These are phyloP conservation scores for Procapra przewalskii DNA, from an alignment of 2,113 vertebrate genomes.

Conservation along the genomic window DNA sequence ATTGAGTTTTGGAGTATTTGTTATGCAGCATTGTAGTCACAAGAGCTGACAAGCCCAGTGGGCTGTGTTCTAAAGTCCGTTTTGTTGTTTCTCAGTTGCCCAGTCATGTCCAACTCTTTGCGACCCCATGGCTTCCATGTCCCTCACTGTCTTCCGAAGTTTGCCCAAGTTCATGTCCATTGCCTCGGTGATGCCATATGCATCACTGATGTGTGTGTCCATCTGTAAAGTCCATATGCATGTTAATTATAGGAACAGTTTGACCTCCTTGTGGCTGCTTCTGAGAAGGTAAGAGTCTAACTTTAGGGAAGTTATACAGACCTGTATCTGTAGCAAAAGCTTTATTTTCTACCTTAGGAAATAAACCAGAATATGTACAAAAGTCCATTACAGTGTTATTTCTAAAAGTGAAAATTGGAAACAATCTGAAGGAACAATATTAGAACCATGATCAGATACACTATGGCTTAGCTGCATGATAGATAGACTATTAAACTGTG, in stretches of 20 bases:
- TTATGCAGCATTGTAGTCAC: neutral
- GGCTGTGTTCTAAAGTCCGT: neutral
- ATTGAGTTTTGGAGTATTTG: neutral
- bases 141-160: neutral
- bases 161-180: neutral
- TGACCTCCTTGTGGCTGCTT: neutral
- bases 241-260: neutral
- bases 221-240: neutral
- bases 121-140: neutral
- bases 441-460: neutral
- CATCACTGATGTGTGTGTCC: neutral
- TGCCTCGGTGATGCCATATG: fast-evolving
- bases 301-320: neutral
- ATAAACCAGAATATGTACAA: neutral
- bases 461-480: neutral
- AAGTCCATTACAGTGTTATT: neutral
- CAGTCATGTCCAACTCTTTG: neutral
- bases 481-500: neutral
- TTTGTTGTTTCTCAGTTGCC: neutral
- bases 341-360: neutral
- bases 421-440: neutral
- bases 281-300: neutral
- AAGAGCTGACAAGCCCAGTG: neutral
- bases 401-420: neutral
- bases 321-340: neutral